These are phyloP conservation scores for Halocaridina rubra DNA, from an alignment of 2,888 invertebrate genomes.

Conservation along the genomic window DNA sequence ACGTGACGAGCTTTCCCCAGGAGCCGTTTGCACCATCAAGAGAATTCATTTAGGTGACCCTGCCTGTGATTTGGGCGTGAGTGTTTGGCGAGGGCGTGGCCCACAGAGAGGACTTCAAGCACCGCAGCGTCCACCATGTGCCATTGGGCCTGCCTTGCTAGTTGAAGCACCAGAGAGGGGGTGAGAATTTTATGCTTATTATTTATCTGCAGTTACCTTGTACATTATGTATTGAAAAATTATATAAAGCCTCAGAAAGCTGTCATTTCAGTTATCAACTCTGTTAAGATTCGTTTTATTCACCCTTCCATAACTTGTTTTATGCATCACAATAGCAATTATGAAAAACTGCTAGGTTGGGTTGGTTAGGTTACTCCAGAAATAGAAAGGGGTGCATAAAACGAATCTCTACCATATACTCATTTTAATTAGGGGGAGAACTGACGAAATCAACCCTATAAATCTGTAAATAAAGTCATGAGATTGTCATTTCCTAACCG, in stretches of 20 bases:
- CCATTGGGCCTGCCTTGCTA: conserved; percentile 53
- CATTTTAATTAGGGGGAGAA: no score
- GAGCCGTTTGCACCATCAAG: conserved; percentile 62
- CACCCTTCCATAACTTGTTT: no score
- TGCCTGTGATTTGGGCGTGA: conserved; percentile 59
- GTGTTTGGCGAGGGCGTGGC: conserved; percentile 62
- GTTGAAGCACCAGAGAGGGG: conserved; percentile 49
- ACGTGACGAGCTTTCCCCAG: conserved; percentile 48
- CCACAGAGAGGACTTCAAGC: conserved; percentile 57
- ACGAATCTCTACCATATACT: no score
- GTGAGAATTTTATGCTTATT: conserved; percentile 37
- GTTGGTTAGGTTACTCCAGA: neutral
- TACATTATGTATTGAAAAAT: neutral
- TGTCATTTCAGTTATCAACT: neutral
- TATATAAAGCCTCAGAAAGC: neutral
- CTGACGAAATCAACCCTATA: no score
- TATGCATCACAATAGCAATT: no score
- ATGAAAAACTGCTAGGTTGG: neutral
- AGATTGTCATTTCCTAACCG: no score
- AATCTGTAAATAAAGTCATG: no score
- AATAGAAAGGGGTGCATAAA: neutral
- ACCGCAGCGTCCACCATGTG: conserved; percentile 52
- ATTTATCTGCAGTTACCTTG: no score
- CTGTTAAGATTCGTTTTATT: neutral
- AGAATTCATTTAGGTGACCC: conserved; percentile 59